Evolutionary conservation across 92 coral and sea anemone species (phyloP).

Genomic region (Blastomussa wellsi): DNA sequence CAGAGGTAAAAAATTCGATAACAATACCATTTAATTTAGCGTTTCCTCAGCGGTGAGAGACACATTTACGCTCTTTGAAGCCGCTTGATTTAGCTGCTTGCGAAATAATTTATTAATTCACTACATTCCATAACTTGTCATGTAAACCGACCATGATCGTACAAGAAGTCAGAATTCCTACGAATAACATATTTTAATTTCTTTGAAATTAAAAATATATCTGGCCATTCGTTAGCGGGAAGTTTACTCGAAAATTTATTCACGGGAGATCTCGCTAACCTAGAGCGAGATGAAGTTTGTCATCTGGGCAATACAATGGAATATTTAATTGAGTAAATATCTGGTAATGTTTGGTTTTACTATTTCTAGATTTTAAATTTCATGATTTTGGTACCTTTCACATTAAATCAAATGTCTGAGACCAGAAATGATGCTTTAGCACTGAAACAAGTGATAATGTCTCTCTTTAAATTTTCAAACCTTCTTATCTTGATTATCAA

Average conservation of each 20-base stretch:
- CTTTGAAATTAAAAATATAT: neutral
- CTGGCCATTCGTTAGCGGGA: neutral
- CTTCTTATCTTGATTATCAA: neutral
- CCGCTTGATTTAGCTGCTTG: conserved; percentile 46
- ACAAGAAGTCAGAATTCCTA: neutral
- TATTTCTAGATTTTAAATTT: neutral
- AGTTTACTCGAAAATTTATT: neutral
- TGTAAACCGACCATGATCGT: conserved; percentile 6
- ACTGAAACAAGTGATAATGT: no score
- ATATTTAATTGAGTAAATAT: conserved; percentile 45
- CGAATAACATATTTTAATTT: neutral
- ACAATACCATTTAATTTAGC: neutral
- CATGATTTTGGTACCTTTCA: neutral
- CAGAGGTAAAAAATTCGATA: conserved; percentile 63
- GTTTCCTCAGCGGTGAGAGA: neutral
- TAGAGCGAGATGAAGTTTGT: neutral
- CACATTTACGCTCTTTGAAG: conserved; percentile 21
- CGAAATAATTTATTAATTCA: conserved; percentile 39
- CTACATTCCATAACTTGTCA: conserved; percentile 35
- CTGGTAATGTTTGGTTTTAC: conserved; percentile 28
- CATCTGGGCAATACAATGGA: conserved; percentile 36
- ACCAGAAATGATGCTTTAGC: neutral
- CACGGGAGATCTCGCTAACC: neutral
- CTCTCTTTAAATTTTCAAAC: neutral
- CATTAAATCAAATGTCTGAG: neutral